These are phyloP conservation scores for Amphiprion clarkii DNA, from an alignment of 2,797 vertebrate genomes.

Conservation along the genomic window DNA sequence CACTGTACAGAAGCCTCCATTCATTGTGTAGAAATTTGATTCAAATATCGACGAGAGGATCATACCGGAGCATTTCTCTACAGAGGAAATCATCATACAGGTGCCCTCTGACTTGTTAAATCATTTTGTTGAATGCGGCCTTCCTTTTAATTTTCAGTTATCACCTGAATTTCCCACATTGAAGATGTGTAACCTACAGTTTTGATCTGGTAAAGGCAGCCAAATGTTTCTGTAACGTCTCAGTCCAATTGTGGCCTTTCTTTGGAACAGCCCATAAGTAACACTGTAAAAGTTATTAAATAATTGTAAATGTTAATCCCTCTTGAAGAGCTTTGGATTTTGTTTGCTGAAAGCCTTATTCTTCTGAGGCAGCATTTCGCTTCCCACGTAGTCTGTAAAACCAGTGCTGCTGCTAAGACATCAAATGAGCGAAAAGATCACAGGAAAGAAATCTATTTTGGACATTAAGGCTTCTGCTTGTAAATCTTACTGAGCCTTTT, in stretches of 20 bases:
- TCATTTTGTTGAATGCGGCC: background rate
- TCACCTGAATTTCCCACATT: too few relatives aligned
- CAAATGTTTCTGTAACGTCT: background rate
- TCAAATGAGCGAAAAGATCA: conserved; percentile 1
- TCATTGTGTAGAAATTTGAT: conserved; percentile 22
- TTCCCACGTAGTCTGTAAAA: conserved; percentile 7
- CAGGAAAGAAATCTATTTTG: conserved; percentile 5
- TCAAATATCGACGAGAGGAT: conserved; percentile 25
- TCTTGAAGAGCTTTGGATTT: background rate
- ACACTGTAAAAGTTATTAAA: conserved; percentile 10
- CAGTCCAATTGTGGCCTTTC: background rate
- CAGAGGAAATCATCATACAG: conserved; percentile 6
- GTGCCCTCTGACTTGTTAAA: background rate
- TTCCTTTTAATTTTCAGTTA: too few relatives aligned
- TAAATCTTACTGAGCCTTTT: conserved; percentile 6
- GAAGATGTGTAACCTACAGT: too few relatives aligned
- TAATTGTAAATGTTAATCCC: background rate
- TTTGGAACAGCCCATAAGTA: background rate
- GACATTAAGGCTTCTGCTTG: conserved; percentile 4
- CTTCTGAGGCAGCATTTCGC: conserved; percentile 3
- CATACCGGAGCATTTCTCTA: conserved; percentile 4
- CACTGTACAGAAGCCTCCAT: conserved; percentile 18
- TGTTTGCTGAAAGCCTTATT: background rate
- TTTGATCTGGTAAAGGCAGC: too few relatives aligned
- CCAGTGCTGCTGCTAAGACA: background rate